Percentiles rank a stretch among this genome's conserved stretches.
Evolutionary conservation across 2,113 vertebrate species (phyloP).

Genomic region (Oryzias celebensis): DNA sequence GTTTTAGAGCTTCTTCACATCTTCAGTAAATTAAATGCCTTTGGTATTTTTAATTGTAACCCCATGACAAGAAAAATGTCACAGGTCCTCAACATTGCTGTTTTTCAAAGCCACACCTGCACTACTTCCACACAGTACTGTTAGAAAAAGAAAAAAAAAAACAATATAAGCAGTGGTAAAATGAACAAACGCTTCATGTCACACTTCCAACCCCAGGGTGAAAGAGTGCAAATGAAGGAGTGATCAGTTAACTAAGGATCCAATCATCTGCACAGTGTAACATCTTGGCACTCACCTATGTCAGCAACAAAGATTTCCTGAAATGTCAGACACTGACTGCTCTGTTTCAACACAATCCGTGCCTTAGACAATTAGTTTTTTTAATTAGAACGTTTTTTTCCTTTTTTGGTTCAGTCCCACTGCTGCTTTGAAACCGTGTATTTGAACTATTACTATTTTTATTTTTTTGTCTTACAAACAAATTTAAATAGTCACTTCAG

Average conservation of each 20-base stretch:
- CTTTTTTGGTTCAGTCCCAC: conserved; percentile 30
- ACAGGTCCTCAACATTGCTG: conserved; percentile 64
- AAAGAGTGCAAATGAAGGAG: conserved; percentile 77
- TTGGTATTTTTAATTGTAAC: conserved; percentile 39
- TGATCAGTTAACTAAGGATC: conserved; percentile 58
- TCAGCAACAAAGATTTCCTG: conserved; percentile 43
- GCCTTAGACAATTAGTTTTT: conserved; percentile 4
- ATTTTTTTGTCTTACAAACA: no score
- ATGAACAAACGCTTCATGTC: conserved; percentile 71
- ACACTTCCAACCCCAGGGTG: conserved; percentile 69
- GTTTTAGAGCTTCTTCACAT: no score
- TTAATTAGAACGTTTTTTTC: conserved; percentile 34
- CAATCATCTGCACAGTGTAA: conserved; percentile 43
- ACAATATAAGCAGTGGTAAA: conserved; percentile 73
- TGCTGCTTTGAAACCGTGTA: conserved; percentile 67
- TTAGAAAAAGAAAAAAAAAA: conserved; percentile 61
- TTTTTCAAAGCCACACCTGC: conserved; percentile 67
- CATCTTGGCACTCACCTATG: conserved; percentile 53
- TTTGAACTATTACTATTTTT: conserved; percentile 36
- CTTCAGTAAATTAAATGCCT: not conserved
- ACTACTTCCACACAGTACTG: conserved; percentile 68
- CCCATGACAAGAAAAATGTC: conserved; percentile 55
- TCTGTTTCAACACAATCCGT: conserved; percentile 36
- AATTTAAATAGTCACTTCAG: no score
- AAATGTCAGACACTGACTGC: conserved; percentile 40